phyloP scores from a whole-genome alignment of 2,888 invertebrate species.

The Apeira syringaria region DNA sequence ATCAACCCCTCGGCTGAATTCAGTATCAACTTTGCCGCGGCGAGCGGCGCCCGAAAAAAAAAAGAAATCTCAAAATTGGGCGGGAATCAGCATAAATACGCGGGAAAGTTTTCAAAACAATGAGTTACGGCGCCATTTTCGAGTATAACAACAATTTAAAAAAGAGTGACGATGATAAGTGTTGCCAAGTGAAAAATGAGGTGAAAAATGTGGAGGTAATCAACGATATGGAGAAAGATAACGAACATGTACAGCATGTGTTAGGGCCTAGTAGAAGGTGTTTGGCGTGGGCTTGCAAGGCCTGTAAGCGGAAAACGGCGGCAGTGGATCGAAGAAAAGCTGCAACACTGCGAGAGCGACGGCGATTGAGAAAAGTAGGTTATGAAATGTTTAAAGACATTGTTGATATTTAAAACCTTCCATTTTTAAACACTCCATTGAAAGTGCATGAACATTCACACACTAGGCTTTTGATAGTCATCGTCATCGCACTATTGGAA shows the following conservation, averaged over 20 bases:
- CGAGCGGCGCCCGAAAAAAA: constrained; percentile 70
- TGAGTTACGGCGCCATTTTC: constrained; percentile 63
- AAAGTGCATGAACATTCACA: too few species aligned
- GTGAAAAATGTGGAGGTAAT: constrained; percentile 35
- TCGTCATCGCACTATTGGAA: too few species aligned
- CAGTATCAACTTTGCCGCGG: constrained; percentile 67
- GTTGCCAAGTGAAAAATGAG: constrained; percentile 67
- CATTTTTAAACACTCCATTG: too few species aligned
- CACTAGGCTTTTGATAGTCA: too few species aligned
- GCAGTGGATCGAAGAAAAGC: constrained; percentile 98
- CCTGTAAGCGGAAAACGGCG: constrained; percentile 97
- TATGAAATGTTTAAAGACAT: too few species aligned
- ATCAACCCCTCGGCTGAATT: constrained; percentile 66
- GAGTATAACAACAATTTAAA: constrained; percentile 50
- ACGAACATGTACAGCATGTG: constrained; percentile 75
- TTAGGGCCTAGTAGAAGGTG: constrained; percentile 88
- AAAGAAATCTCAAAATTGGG: constrained; percentile 36
- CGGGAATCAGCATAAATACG: constrained; percentile 31
- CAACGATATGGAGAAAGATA: constrained; percentile 44
- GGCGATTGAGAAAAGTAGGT: constrained; percentile 95
- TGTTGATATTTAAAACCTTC: too few species aligned
- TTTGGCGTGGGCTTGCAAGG: constrained; percentile 98
- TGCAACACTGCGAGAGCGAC: constrained; percentile 96
- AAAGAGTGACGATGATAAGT: constrained; percentile 43
- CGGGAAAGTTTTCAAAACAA: constrained; percentile 29